phyloP scores from a whole-genome alignment of 2,888 invertebrate genomes.

The Spilarctia lutea region DNA sequence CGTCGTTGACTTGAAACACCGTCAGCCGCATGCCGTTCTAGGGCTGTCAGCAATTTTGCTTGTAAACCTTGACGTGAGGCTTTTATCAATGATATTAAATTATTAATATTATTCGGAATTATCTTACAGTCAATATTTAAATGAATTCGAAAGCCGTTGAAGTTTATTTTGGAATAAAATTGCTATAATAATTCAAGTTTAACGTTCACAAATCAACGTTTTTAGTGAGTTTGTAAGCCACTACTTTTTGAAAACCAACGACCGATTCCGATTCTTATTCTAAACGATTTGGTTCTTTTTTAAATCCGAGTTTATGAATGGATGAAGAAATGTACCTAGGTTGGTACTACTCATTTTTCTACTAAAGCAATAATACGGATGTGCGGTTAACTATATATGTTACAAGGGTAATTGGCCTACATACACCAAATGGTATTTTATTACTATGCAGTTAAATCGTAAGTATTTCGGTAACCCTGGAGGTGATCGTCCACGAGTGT shows the following conservation, averaged over 20 bases:
- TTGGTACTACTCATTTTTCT: not conserved
- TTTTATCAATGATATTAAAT: constrained; percentile 34
- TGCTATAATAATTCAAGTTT: not conserved
- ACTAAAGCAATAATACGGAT: not conserved
- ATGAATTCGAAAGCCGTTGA: not conserved
- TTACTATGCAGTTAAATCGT: not conserved
- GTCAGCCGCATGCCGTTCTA: constrained; percentile 45
- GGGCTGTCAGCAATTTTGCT: constrained; percentile 49
- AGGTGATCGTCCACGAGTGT: constrained; percentile 2
- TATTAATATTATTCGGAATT: not conserved
- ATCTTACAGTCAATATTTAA: not conserved
- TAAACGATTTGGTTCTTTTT: not conserved
- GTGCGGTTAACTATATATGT: not conserved
- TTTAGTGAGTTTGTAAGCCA: not conserved
- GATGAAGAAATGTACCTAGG: not conserved
- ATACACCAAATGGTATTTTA: not conserved
- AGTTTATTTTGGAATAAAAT: not conserved
- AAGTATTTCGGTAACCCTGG: constrained; percentile 33
- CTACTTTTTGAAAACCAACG: not conserved
- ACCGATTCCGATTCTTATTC: no score
- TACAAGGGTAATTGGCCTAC: not conserved
- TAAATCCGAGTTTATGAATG: not conserved
- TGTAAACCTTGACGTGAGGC: constrained; percentile 48
- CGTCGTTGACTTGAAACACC: constrained; percentile 68
- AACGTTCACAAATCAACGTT: not conserved